Conservation (phyloP, 2,113 vertebrate species). For the Bubalus kerabau region DNA sequence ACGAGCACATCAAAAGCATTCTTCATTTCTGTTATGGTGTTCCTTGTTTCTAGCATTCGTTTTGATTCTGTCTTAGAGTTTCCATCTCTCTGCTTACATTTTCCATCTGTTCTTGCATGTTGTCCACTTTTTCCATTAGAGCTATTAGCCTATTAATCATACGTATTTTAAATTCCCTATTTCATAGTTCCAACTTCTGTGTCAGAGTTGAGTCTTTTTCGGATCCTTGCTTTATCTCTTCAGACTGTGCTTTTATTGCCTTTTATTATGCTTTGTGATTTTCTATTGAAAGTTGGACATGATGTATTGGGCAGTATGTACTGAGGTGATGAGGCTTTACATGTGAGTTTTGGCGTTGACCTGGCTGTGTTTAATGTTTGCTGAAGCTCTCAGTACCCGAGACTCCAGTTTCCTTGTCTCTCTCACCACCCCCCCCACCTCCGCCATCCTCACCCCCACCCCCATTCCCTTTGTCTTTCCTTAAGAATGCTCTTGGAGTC, state of each 20-base stretch:
- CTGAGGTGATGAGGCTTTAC: background rate
- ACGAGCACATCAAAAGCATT: background rate
- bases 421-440: too few relatives aligned
- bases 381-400: background rate
- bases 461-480: background rate
- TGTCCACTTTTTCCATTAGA: background rate
- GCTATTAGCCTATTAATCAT: background rate
- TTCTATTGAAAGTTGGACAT: background rate
- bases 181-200: background rate
- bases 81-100: background rate
- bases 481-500: background rate
- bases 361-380: background rate
- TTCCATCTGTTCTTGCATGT: background rate
- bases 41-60: background rate
- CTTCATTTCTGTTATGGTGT: background rate
- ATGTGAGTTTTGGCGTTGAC: background rate
- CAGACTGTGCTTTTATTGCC: background rate
- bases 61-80: background rate
- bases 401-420: background rate
- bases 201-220: background rate
- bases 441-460: too few relatives aligned
- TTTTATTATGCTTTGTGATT: background rate
- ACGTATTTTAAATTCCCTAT: background rate
- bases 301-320: background rate
- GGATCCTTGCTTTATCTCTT: background rate